Conservation (phyloP, 2,113 vertebrate species). For the Otocyon megalotis region DNA sequence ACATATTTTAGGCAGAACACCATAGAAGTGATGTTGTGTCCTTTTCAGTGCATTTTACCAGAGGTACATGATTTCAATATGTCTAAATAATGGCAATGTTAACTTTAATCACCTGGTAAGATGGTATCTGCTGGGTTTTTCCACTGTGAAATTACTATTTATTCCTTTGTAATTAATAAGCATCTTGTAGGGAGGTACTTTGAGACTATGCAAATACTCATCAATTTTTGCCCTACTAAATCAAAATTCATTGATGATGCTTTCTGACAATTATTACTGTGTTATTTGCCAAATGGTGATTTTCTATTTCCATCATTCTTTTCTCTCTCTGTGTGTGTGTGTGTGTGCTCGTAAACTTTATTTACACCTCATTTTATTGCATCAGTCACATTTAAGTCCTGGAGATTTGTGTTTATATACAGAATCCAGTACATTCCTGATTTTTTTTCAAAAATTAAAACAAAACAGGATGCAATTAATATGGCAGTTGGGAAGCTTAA, state of each 20-base stretch:
- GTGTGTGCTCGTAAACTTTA: not conserved
- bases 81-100: too few species aligned
- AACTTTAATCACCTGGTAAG: not conserved
- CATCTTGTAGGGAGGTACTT: not conserved
- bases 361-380: not conserved
- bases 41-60: not conserved
- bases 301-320: not conserved
- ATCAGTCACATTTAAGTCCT: not conserved
- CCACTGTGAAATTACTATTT: not conserved
- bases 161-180: not conserved
- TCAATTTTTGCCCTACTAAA: not conserved
- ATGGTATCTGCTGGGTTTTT: not conserved
- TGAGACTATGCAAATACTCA: not conserved
- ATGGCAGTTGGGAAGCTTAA: not conserved
- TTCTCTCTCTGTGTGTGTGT: not conserved
- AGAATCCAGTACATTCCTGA: not conserved
- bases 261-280: not conserved
- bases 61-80: fast-evolving
- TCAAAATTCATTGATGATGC: not conserved
- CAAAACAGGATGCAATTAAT: not conserved
- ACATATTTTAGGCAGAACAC: not conserved
- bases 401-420: not conserved
- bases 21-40: not conserved
- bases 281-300: not conserved
- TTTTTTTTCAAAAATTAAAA: not conserved